phyloP scores from a whole-genome alignment of 2,888 invertebrate species.

The Pammene aurita region DNA sequence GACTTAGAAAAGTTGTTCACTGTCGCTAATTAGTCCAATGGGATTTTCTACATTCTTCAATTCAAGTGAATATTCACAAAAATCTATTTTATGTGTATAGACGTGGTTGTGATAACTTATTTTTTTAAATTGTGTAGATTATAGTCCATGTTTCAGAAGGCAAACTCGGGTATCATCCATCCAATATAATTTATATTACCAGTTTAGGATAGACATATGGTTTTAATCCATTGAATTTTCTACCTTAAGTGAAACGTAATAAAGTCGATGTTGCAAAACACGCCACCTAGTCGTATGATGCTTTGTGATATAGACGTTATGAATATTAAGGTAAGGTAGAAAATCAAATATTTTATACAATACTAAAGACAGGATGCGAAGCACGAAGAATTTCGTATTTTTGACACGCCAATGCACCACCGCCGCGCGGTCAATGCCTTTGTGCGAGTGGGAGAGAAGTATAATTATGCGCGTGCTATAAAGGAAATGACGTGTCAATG shows the following conservation, averaged over 20 bases:
- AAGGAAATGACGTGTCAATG: no score
- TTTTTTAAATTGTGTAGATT: conserved; percentile 69
- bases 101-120: conserved; percentile 78
- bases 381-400: no score
- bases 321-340: no score
- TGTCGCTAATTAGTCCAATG: conserved; percentile 16
- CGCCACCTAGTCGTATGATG: no score
- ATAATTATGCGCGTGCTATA: no score
- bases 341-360: no score
- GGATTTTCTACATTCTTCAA: conserved; percentile 50
- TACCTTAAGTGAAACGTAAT: background rate
- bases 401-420: no score
- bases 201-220: background rate
- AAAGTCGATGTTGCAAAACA: background rate
- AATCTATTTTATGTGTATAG: conserved; percentile 67
- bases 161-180: conserved; percentile 60
- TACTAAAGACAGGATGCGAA: no score
- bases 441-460: no score
- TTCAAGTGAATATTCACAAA: conserved; percentile 41
- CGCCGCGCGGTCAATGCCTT: no score
- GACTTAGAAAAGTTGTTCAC: conserved; percentile 18
- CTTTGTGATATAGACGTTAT: no score
- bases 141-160: conserved; percentile 68
- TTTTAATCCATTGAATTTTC: background rate
- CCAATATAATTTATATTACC: conserved; percentile 5